These are phyloP conservation scores for Scaptodrosophila latifasciaeformis DNA, from an alignment of 2,888 invertebrate species.

Conservation along the genomic window DNA sequence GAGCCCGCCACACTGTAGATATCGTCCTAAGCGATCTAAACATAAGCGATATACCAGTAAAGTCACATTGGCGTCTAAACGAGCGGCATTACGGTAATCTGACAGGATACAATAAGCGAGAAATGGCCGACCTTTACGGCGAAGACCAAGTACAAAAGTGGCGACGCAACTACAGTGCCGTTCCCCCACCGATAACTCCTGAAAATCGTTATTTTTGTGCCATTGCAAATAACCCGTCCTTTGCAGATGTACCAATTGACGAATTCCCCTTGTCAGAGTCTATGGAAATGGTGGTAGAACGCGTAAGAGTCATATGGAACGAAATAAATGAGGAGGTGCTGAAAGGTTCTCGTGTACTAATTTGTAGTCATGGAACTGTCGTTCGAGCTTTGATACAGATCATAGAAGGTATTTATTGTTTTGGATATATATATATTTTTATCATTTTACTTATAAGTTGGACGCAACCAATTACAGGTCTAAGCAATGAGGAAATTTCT, in stretches of 20 bases:
- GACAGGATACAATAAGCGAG: conserved; percentile 89
- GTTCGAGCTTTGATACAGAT: conserved; percentile 90
- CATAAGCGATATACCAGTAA: conserved; percentile 81
- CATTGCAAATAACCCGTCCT: conserved; percentile 86
- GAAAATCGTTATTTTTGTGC: conserved; percentile 84
- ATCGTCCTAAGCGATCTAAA: conserved; percentile 81
- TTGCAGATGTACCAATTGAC: conserved; percentile 81
- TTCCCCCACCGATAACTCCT: conserved; percentile 87
- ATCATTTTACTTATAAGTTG: not conserved
- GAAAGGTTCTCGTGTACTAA: conserved; percentile 83
- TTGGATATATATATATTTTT: not conserved
- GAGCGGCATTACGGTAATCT: conserved; percentile 92
- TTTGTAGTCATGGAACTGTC: conserved; percentile 92
- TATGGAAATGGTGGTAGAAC: conserved; percentile 85
- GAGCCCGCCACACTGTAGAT: conserved; percentile 85
- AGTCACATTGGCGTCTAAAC: conserved; percentile 88
- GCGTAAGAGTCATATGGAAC: conserved; percentile 88
- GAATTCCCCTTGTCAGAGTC: conserved; percentile 90
- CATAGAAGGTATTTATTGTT: conserved; percentile 80
- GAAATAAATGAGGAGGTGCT: conserved; percentile 83
- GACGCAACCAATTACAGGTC: conserved; percentile 74
- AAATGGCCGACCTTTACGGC: conserved; percentile 89
- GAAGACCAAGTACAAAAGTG: conserved; percentile 90
- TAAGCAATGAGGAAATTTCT: conserved; percentile 84
- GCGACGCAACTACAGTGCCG: conserved; percentile 88